Evolutionary conservation across 2,797 vertebrate species (phyloP), one percentile per base, ranked within the genome.

Genomic region (Sebastes steindachneri): DNA sequence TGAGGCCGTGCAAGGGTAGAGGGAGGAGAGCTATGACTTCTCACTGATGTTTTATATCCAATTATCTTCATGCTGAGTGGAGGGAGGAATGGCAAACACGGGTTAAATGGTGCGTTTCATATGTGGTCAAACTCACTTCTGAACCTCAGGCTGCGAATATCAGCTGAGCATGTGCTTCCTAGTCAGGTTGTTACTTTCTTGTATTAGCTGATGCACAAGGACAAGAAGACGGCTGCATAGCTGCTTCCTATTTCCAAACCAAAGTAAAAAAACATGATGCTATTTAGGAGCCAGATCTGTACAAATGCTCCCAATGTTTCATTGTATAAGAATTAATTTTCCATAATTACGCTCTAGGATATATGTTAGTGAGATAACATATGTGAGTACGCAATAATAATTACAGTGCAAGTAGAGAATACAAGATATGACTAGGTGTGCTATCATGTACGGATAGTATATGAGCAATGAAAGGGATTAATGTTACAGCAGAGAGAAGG

Each of bases 1-100:
- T 26, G 75, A 87, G 86, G 86, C 54, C 54, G 55, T 15, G 68
- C 55, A 60, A 57, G 41, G 60, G 35, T 21, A 70, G 62, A 29
- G 45, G 73, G 48, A 79, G 69, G 68, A 82, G 78, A 85, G 85
- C 79, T 84, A 66, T 73, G 83, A 83, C 90, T 84, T 91, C 86
- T 75, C 73, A 79, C 84, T 76, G 83, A 87, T 89, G 87, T 88
- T 93, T 93, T 93, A 92, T 90, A 87, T 88, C 89, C 87, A 92
- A 90, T 95, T 90, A 95, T 92, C 77, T 84, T 84, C 87, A 79
- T 78, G 88, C 82, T 88, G 88, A 82, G 86, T 79, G 77, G 88
- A 86, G 77, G 58, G 82, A 82, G 79, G 75, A 80, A 80, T 72
- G 83, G 89, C 82, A 86, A 87, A 87, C 80, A 73, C 33, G 26